These are phyloP conservation scores for Drosophila merina DNA, from an alignment of 2,888 invertebrate genomes.

Conservation along the genomic window DNA sequence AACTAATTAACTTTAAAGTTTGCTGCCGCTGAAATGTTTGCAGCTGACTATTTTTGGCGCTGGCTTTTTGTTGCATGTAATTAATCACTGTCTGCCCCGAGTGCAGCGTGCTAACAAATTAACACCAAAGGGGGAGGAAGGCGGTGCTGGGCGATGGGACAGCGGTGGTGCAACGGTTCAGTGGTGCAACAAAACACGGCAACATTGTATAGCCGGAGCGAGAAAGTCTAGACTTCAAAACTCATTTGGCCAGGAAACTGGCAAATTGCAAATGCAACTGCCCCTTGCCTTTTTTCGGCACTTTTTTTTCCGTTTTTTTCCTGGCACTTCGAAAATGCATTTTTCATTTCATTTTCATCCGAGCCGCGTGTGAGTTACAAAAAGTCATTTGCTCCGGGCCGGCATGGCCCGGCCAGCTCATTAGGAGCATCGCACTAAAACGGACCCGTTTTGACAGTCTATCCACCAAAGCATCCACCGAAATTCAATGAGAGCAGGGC, in stretches of 20 bases:
- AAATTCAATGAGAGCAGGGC: slow-evolving; percentile 24
- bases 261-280: slow-evolving; percentile 58
- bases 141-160: not conserved
- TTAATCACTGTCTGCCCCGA: slow-evolving; percentile 74
- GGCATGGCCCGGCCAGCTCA: slow-evolving; percentile 51
- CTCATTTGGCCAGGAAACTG: slow-evolving; percentile 64
- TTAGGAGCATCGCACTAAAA: slow-evolving; percentile 52
- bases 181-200: slow-evolving; percentile 70
- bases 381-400: slow-evolving; percentile 69
- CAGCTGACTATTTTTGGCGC: slow-evolving; percentile 43
- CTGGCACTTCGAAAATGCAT: slow-evolving; percentile 64
- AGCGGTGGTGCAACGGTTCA: slow-evolving; percentile 7
- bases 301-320: slow-evolving; percentile 13
- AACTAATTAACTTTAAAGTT: slow-evolving; percentile 75
- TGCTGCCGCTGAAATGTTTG: slow-evolving; percentile 19
- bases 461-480: slow-evolving; percentile 29
- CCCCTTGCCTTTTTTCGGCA: not conserved
- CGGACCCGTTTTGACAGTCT: slow-evolving; percentile 37
- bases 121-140: slow-evolving; percentile 58
- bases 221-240: slow-evolving; percentile 55
- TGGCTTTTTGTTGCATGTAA: slow-evolving; percentile 50
- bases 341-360: slow-evolving; percentile 59
- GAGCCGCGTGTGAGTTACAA: slow-evolving; percentile 71
- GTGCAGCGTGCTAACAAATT: slow-evolving; percentile 76
- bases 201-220: slow-evolving; percentile 58